phyloP scores from a whole-genome alignment of 2,797 vertebrate species.

The Tapirus indicus region DNA sequence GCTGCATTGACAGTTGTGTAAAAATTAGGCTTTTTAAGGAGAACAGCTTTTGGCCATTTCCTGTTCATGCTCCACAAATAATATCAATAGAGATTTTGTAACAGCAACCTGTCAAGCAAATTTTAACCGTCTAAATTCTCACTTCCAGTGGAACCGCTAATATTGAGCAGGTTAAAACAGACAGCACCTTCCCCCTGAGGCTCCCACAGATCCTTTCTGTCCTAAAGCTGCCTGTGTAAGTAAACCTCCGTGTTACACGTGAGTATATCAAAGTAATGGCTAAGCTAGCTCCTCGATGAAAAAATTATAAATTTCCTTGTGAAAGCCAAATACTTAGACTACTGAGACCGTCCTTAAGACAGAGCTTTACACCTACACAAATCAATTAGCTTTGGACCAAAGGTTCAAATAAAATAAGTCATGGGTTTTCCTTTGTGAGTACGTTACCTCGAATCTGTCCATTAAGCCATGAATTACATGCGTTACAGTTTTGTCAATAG shows the following conservation, averaged over 20 bases:
- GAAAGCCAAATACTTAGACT: background rate
- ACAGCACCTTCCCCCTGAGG: background rate
- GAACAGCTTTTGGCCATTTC: constrained; percentile 36
- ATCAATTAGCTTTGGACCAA: constrained; percentile 45
- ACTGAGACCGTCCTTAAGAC: background rate
- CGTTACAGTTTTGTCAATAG: background rate
- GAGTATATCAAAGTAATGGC: background rate
- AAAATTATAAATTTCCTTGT: background rate
- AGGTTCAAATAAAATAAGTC: background rate
- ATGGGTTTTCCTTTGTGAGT: background rate
- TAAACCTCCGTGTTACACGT: background rate
- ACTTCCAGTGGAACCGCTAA: background rate
- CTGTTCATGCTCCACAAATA: constrained; percentile 42
- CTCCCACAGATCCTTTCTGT: background rate
- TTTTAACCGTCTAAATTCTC: background rate
- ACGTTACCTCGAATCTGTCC: constrained; percentile 6
- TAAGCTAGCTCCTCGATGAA: background rate
- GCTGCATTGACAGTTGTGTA: constrained; percentile 41
- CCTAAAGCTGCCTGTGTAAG: background rate
- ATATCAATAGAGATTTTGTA: constrained; percentile 12
- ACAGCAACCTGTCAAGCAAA: constrained; percentile 1
- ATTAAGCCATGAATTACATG: constrained; percentile 9
- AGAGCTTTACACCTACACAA: background rate
- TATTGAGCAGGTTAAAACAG: background rate
- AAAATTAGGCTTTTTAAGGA: constrained; percentile 19